phyloP scores from a whole-genome alignment of 2,888 invertebrate species.

The Mythimna albipuncta region DNA sequence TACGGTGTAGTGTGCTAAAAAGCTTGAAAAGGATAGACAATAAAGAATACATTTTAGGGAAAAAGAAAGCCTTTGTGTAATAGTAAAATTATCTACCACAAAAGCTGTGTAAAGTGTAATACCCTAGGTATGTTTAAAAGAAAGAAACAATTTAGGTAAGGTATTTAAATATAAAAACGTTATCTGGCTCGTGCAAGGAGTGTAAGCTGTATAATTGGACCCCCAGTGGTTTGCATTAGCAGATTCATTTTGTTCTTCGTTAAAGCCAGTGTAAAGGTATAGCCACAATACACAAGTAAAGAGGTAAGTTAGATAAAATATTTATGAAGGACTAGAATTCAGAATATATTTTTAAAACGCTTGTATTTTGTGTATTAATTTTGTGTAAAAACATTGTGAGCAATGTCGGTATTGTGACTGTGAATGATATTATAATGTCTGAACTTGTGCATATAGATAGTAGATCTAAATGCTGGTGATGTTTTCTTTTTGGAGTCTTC shows the following conservation, averaged over 20 bases:
- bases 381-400: too few relatives aligned
- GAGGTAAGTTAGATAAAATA: not conserved
- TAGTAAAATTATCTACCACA: not conserved
- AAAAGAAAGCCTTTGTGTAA: too few relatives aligned
- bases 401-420: too few relatives aligned
- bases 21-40: too few relatives aligned
- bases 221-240: slow-evolving; percentile 69
- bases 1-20: too few relatives aligned
- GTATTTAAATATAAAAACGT: slow-evolving; percentile 54
- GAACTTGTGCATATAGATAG: too few relatives aligned
- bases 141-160: slow-evolving; percentile 16
- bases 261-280: slow-evolving; percentile 28
- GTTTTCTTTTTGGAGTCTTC: too few relatives aligned
- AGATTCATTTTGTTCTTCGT: slow-evolving; percentile 68
- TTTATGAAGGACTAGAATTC: not conserved
- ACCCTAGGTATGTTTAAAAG: slow-evolving; percentile 12
- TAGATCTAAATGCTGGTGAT: too few relatives aligned
- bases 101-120: not conserved
- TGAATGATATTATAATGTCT: too few relatives aligned
- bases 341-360: not conserved
- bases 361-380: too few relatives aligned
- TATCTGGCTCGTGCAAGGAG: slow-evolving; percentile 34
- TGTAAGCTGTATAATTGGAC: slow-evolving; percentile 66
- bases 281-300: slow-evolving; percentile 11
- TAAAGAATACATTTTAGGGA: too few relatives aligned